These are phyloP conservation scores for Hormaphis cornu DNA, from an alignment of 1,140 invertebrate species.

Conservation along the genomic window DNA sequence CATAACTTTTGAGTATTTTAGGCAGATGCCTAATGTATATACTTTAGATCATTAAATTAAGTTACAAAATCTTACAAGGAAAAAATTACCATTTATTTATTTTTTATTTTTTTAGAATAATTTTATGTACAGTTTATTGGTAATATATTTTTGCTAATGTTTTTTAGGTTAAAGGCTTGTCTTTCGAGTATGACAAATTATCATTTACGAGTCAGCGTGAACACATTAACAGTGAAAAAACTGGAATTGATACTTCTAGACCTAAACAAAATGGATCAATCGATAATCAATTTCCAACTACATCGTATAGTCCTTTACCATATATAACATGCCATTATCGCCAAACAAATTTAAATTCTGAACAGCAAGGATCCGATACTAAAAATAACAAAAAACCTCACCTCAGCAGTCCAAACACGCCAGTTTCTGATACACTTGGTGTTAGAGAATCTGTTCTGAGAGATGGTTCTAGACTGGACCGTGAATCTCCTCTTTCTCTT, in stretches of 20 bases:
- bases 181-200: slow-evolving; percentile 67
- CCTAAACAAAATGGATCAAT: slow-evolving; percentile 17
- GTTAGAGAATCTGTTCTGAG: slow-evolving; percentile 54
- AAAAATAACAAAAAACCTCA: slow-evolving; percentile 49
- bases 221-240: slow-evolving; percentile 15
- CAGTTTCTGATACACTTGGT: slow-evolving; percentile 36
- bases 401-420: slow-evolving; percentile 17
- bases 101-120: too few relatives aligned
- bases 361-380: neutral
- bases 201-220: slow-evolving; percentile 45
- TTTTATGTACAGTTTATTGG: too few relatives aligned
- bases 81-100: too few relatives aligned
- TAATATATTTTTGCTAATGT: too few relatives aligned
- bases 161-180: slow-evolving; percentile 62
- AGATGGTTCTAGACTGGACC: slow-evolving; percentile 45
- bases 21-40: too few relatives aligned
- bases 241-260: neutral
- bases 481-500: slow-evolving; percentile 34
- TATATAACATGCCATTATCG: slow-evolving; percentile 13
- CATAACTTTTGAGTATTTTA: too few relatives aligned
- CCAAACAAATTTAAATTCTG: neutral
- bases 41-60: too few relatives aligned
- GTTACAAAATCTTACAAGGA: too few relatives aligned
- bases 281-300: neutral
- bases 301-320: neutral